Evolutionary conservation across 1,140 invertebrate genomes (phyloP).

Genomic region (Spodoptera litura): DNA sequence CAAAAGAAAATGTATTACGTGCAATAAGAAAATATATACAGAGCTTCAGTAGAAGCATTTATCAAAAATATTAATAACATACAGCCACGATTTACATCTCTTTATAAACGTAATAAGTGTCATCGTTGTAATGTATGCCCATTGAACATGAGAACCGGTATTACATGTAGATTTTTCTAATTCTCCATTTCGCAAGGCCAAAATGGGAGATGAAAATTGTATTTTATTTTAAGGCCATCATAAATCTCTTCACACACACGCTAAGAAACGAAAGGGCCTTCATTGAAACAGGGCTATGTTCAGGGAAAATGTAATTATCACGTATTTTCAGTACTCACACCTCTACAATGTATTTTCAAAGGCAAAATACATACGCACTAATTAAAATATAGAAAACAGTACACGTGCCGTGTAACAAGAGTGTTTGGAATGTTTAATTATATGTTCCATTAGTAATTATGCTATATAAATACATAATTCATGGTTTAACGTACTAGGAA

Average conservation of each 20-base stretch:
- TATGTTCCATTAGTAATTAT: constrained; percentile 2
- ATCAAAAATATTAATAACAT: constrained; percentile 23
- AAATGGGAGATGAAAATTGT: constrained; percentile 74
- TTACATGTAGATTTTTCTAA: constrained; percentile 80
- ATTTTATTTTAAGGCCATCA: constrained; percentile 79
- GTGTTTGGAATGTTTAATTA: not conserved
- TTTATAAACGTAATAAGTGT: constrained; percentile 66
- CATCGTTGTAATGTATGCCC: constrained; percentile 62
- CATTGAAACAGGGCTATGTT: constrained; percentile 64
- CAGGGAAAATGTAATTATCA: constrained; percentile 72
- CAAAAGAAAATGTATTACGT: too few species aligned
- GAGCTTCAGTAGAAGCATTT: not conserved
- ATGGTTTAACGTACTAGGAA: not conserved
- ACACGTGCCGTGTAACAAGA: not conserved
- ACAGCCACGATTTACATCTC: constrained; percentile 43
- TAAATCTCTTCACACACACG: constrained; percentile 75
- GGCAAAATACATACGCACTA: constrained; percentile 46
- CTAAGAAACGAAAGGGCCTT: constrained; percentile 76
- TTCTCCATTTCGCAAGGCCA: constrained; percentile 59
- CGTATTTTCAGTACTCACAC: constrained; percentile 68
- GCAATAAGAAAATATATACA: too few species aligned
- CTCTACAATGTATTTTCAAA: constrained; percentile 23
- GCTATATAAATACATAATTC: constrained; percentile 6
- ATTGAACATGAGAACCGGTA: constrained; percentile 63
- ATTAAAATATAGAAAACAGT: constrained; percentile 19